These are phyloP conservation scores for Anarrhichthys ocellatus DNA, from an alignment of 2,113 vertebrate genomes.

Conservation along the genomic window DNA sequence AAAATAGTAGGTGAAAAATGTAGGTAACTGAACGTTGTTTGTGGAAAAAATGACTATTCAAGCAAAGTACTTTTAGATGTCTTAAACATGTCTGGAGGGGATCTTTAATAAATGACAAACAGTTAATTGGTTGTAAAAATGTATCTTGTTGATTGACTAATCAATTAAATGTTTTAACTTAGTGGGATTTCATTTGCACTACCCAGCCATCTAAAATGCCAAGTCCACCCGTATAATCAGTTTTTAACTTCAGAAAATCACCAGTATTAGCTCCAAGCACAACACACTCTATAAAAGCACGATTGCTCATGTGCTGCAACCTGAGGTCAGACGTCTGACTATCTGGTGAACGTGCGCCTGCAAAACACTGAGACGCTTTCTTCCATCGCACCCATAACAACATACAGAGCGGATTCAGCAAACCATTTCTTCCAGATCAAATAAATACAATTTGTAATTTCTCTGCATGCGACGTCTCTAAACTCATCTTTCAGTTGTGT, in stretches of 20 bases:
- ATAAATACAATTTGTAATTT: slow-evolving; percentile 58
- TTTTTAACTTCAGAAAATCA: not conserved
- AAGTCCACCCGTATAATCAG: not conserved
- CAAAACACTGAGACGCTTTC: slow-evolving; percentile 8
- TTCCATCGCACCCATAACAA: slow-evolving; percentile 5
- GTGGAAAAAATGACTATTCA: not conserved
- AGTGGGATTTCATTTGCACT: not conserved
- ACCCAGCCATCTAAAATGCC: not conserved
- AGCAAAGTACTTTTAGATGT: not conserved
- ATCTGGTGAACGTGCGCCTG: not conserved
- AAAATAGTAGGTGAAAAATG: not conserved
- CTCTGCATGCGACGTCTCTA: slow-evolving; percentile 23
- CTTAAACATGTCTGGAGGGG: not conserved
- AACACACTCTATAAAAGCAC: not conserved
- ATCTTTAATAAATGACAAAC: not conserved
- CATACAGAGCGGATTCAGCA: not conserved
- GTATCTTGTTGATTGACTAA: not conserved
- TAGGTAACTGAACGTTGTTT: not conserved
- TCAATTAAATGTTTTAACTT: not conserved
- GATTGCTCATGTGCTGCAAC: not conserved
- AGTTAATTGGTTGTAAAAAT: not conserved
- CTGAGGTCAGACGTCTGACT: not conserved
- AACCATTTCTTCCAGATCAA: slow-evolving; percentile 36
- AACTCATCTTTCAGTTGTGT: slow-evolving; percentile 54
- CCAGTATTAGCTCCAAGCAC: not conserved